These are phyloP conservation scores for Bombus sibiricus DNA, from an alignment of 1,140 invertebrate genomes.

Conservation along the genomic window DNA sequence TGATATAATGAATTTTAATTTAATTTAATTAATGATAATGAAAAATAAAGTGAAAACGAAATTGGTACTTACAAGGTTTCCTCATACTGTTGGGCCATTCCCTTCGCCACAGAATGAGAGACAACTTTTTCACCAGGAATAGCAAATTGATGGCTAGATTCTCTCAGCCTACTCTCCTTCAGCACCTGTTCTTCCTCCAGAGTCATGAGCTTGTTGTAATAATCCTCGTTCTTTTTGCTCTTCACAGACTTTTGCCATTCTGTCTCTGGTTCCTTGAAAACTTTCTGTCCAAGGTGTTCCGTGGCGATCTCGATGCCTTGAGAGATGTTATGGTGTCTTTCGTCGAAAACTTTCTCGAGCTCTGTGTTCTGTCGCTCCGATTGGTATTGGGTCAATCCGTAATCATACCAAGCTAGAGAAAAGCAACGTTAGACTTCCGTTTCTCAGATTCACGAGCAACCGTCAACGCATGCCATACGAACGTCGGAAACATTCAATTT, in stretches of 20 bases:
- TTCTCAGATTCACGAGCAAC: slow-evolving; percentile 1
- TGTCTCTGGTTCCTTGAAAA: slow-evolving; percentile 88
- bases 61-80: slow-evolving; percentile 89
- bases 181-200: slow-evolving; percentile 92
- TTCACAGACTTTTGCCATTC: slow-evolving; percentile 93
- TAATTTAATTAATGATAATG: background rate
- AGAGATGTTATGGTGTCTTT: slow-evolving; percentile 87
- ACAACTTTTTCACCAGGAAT: slow-evolving; percentile 92
- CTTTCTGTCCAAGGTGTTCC: slow-evolving; percentile 86
- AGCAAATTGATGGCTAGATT: slow-evolving; percentile 91
- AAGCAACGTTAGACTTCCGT: slow-evolving; percentile 64
- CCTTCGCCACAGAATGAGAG: slow-evolving; percentile 89
- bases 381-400: slow-evolving; percentile 92
- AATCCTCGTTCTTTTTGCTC: slow-evolving; percentile 92
- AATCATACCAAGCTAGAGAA: slow-evolving; percentile 95
- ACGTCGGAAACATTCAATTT: slow-evolving; percentile 32
- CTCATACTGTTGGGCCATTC: slow-evolving; percentile 93
- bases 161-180: slow-evolving; percentile 90
- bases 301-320: slow-evolving; percentile 85
- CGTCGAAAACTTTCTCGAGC: slow-evolving; percentile 93
- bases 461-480: slow-evolving; percentile 52
- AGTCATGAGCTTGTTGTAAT: slow-evolving; percentile 91
- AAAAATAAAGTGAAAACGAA: background rate
- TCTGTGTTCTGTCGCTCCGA: slow-evolving; percentile 92
- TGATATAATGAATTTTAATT: background rate